These are phyloP conservation scores for Eupithecia abbreviata DNA, from an alignment of 2,888 invertebrate species.

Conservation along the genomic window DNA sequence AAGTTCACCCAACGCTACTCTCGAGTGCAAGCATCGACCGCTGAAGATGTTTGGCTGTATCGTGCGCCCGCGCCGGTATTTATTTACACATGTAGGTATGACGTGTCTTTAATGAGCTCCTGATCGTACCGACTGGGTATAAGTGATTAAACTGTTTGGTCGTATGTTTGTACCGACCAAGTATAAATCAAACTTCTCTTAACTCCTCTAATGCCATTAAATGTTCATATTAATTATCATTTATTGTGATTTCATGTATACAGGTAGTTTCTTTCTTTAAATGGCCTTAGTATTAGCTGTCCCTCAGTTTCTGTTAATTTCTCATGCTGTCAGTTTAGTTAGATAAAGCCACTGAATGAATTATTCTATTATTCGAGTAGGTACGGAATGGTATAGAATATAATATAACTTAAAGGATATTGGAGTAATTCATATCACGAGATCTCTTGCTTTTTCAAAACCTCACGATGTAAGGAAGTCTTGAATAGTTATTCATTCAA, in stretches of 20 bases:
- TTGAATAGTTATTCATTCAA: not conserved
- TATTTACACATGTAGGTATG: slow-evolving; percentile 76
- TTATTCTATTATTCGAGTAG: not conserved
- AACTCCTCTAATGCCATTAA: not conserved
- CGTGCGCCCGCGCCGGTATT: slow-evolving; percentile 58
- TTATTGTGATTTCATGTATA: too few relatives aligned
- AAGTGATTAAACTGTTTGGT: slow-evolving; percentile 3
- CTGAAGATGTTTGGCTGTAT: slow-evolving; percentile 71
- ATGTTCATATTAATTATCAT: not conserved
- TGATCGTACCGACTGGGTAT: slow-evolving; percentile 45
- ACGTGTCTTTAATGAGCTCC: slow-evolving; percentile 78
- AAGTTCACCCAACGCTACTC: slow-evolving; percentile 14
- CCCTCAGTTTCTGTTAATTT: not conserved
- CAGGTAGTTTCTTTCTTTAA: too few relatives aligned
- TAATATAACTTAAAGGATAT: too few relatives aligned
- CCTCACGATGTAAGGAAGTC: not conserved
- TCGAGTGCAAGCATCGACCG: slow-evolving; percentile 59
- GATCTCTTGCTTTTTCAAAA: not conserved
- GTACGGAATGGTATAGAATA: not conserved
- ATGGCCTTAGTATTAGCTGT: not conserved
- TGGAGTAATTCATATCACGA: too few relatives aligned
- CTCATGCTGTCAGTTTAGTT: not conserved
- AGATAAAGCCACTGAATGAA: not conserved
- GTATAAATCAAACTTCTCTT: not conserved
- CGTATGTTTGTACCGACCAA: not conserved